These are phyloP conservation scores for Bembecia ichneumoniformis DNA, from an alignment of 2,888 invertebrate species.

Conservation along the genomic window DNA sequence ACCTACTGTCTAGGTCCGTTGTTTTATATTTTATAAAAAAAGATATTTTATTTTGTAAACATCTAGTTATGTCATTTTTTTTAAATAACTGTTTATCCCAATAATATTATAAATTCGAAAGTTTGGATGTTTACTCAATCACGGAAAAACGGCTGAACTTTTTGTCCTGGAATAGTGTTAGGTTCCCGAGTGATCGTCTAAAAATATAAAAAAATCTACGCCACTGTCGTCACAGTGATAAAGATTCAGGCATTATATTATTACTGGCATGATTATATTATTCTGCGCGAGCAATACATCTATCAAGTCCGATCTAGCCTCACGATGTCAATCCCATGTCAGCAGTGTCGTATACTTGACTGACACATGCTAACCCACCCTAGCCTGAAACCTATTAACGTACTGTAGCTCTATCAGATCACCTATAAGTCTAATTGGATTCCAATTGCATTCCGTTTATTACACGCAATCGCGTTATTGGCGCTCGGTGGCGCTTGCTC, in stretches of 20 bases:
- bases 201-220: too few species aligned
- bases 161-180: too few species aligned
- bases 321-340: conserved; percentile 20
- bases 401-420: conserved; percentile 39
- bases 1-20: too few species aligned
- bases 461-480: conserved; percentile 54
- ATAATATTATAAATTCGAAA: too few species aligned
- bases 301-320: not conserved
- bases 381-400: conserved; percentile 50
- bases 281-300: not conserved
- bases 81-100: too few species aligned
- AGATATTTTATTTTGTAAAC: too few species aligned
- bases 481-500: conserved; percentile 9
- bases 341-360: conserved; percentile 4
- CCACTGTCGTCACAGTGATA: too few species aligned
- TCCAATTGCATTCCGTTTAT: conserved; percentile 57
- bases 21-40: too few species aligned
- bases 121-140: not conserved
- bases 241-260: not conserved
- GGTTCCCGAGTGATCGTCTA: too few species aligned
- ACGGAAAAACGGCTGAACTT: not conserved
- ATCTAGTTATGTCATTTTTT: too few species aligned
- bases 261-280: not conserved
- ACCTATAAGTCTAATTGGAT: conserved; percentile 60
- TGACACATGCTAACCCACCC: conserved; percentile 26